Evolutionary conservation across 1,140 invertebrate genomes (phyloP).

Genomic region (Neodiprion lecontei): DNA sequence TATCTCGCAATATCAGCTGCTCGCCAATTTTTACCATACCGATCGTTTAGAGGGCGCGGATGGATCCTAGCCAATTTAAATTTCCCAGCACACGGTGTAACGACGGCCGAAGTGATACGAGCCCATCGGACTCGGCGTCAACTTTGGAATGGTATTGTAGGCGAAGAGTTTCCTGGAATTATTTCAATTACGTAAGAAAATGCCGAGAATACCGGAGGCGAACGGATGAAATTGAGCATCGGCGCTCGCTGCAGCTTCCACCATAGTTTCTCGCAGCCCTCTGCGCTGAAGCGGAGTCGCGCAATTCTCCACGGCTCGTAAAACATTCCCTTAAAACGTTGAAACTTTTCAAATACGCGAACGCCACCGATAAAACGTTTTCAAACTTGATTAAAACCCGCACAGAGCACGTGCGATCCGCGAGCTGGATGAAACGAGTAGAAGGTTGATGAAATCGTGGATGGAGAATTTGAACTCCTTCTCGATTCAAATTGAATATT

Average conservation of each 20-base stretch:
- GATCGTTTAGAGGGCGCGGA: no score
- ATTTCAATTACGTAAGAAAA: constrained; percentile 8
- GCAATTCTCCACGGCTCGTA: constrained; percentile 4
- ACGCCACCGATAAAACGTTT: no score
- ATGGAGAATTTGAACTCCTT: no score
- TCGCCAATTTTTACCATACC: no score
- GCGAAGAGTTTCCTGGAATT: background rate
- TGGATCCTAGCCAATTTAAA: background rate
- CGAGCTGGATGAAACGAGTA: no score
- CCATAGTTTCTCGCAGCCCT: no score
- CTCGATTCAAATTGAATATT: no score
- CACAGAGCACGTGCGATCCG: no score
- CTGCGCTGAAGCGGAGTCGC: background rate
- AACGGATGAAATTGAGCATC: constrained; percentile 2
- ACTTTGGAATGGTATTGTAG: background rate
- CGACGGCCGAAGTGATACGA: background rate
- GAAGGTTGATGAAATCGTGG: no score
- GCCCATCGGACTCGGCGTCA: background rate
- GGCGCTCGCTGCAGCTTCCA: no score
- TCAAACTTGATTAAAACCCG: no score
- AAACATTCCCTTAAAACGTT: constrained; percentile 1
- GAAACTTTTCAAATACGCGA: background rate
- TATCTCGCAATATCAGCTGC: no score
- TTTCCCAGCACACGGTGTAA: background rate
- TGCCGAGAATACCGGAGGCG: background rate